Evolutionary conservation across 2,888 invertebrate species (phyloP), one percentile per base, ranked within the genome.

Genomic region (Amblyteles armatorius): DNA sequence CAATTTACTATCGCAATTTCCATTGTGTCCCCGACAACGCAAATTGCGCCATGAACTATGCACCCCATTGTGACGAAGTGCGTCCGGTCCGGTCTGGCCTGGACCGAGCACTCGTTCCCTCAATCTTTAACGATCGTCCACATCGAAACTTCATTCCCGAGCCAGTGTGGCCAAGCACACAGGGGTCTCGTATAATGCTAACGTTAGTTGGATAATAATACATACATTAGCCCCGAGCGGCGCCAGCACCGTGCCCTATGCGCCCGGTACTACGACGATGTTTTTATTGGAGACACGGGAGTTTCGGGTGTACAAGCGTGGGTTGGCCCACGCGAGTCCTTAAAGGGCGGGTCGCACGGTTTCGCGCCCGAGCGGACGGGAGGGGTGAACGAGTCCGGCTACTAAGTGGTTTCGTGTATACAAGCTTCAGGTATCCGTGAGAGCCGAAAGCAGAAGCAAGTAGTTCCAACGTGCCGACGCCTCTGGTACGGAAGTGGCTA

Each of bases 401-500:
- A 80, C 72, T 84, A 84, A 80, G 84, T 84, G 84, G 80, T 80
- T 73, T 19, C 67, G 72, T 68, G 57, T 72, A 68, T 84, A 73
- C 71, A 50, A 77, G 55, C 68, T 57, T 40, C 68, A 44, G 77
- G 13, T 68, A 72, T 68, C 52, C 29, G 52, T 50, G 44, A 50
- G 48, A 22, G 55, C 26, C n/a, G 55, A 36, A 55, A 80, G 67
- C 50, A 50, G 40, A 71, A 77, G 76, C 78, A 78, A 84, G 78
- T 84, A 84, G 81, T 84, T 84, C 78, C 33, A 85, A 80, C 81
- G 72, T 83, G 83, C 73, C 72, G 76, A 67, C 44, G 57, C 50
- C 60, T 44, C 77, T 57, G 36, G 76, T 74, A 71, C 77, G 83
- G 73, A 79, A 85, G 82, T 86, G 76, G 87, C 87, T 88, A 72